These are phyloP conservation scores for Drosophila willistoni DNA, from an alignment of 1,140 invertebrate genomes.

Conservation along the genomic window DNA sequence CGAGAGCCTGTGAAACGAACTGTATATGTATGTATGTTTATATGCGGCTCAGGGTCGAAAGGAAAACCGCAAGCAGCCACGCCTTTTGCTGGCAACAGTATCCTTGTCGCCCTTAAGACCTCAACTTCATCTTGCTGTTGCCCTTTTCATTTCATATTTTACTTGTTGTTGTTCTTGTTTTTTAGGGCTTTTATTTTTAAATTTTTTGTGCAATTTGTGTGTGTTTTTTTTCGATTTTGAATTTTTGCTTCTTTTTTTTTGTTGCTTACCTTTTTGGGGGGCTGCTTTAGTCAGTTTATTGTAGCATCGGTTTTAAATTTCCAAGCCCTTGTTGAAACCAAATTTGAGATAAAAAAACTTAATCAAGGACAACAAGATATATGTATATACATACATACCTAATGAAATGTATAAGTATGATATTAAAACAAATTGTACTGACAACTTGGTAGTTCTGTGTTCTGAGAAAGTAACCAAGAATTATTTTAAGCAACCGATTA, in stretches of 20 bases:
- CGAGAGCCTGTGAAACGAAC: not conserved
- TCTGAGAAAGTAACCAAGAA: no score
- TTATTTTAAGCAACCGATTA: no score
- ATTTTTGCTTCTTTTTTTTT: no score
- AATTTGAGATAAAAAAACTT: not conserved
- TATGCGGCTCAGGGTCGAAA: not conserved
- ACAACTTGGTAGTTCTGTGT: no score
- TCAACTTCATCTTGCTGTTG: not conserved
- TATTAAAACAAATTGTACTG: no score
- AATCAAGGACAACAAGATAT: no score
- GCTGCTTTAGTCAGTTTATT: not conserved
- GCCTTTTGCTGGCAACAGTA: constrained; percentile 1
- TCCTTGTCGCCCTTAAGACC: constrained; percentile 5
- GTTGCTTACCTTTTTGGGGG: not conserved
- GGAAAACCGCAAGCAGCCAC: constrained; percentile 1
- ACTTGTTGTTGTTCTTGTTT: not conserved
- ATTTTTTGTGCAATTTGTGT: not conserved
- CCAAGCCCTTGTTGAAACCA: not conserved
- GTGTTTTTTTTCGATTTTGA: not conserved
- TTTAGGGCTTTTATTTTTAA: not conserved
- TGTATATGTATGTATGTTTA: not conserved
- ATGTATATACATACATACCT: no score
- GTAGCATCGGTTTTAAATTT: not conserved
- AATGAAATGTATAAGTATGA: no score
- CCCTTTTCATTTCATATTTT: not conserved